Evolutionary conservation across 2,113 vertebrate genomes (phyloP).

Genomic region (Vimba vimba): DNA sequence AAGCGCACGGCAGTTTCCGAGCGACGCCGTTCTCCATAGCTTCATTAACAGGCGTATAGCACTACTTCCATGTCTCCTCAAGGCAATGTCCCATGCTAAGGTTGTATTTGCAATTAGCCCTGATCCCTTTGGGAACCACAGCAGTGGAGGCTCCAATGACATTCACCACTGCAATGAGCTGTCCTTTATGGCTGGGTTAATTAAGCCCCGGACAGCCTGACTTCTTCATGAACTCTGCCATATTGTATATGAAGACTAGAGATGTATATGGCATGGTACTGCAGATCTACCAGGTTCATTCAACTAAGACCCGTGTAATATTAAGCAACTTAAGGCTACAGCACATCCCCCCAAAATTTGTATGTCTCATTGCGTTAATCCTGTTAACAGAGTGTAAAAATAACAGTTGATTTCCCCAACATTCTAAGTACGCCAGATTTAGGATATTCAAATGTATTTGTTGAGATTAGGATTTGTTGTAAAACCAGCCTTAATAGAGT

Average conservation of each 20-base stretch:
- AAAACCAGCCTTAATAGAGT: not conserved
- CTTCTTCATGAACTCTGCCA: slow-evolving; percentile 23
- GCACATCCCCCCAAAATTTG: not conserved
- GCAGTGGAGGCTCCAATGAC: slow-evolving; percentile 53
- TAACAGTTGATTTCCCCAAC: not conserved
- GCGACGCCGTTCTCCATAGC: not conserved
- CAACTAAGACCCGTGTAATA: not conserved
- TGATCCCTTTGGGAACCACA: slow-evolving; percentile 51
- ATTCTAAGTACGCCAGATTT: not conserved
- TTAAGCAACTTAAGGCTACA: not conserved
- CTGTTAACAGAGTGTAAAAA: not conserved
- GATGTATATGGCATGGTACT: not conserved
- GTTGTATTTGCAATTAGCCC: slow-evolving; percentile 58
- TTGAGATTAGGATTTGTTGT: not conserved
- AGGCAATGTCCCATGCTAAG: slow-evolving; percentile 56
- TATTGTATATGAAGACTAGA: slow-evolving; percentile 25
- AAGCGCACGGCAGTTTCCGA: slow-evolving; percentile 12
- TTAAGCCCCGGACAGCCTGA: slow-evolving; percentile 50
- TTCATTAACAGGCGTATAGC: slow-evolving; percentile 43
- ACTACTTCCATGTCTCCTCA: slow-evolving; percentile 37
- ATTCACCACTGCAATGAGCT: slow-evolving; percentile 45
- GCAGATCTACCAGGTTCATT: not conserved
- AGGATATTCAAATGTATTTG: not conserved
- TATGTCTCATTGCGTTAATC: not conserved
- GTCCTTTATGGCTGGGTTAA: slow-evolving; percentile 55